Percentiles rank a stretch among this genome's conserved stretches.
These are phyloP conservation scores for Ametastegia equiseti DNA, from an alignment of 2,888 invertebrate genomes.

Conservation along the genomic window DNA sequence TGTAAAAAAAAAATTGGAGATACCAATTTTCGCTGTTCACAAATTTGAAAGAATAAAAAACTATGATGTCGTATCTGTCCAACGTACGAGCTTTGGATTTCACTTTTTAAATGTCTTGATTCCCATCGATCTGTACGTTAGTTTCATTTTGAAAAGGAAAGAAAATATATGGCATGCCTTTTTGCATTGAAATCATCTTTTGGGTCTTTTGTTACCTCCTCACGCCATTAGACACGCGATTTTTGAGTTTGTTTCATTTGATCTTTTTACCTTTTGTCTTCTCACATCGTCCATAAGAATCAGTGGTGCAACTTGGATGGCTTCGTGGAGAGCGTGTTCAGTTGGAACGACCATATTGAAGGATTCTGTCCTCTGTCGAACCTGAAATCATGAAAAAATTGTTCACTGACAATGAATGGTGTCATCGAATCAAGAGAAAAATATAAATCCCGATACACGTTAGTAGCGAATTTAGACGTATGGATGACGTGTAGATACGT, in stretches of 20 bases:
- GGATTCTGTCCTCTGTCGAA: background rate
- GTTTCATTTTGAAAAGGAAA: too few species aligned
- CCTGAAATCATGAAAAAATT: conserved; percentile 11
- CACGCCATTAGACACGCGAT: background rate
- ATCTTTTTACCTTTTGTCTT: conserved; percentile 67
- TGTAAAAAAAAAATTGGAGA: too few species aligned
- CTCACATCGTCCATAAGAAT: conserved; percentile 67
- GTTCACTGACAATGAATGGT: background rate
- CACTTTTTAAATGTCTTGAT: too few species aligned
- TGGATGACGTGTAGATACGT: too few species aligned
- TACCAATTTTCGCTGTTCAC: too few species aligned
- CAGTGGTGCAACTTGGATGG: conserved; percentile 70
- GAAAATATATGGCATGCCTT: too few species aligned
- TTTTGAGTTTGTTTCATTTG: background rate
- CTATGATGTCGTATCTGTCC: too few species aligned
- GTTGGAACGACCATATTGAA: conserved; percentile 64
- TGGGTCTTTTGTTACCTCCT: background rate
- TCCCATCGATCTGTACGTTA: too few species aligned
- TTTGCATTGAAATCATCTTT: too few species aligned
- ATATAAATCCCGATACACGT: background rate
- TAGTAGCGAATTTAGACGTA: background rate
- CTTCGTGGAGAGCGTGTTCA: conserved; percentile 69
- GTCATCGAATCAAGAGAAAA: background rate
- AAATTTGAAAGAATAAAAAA: too few species aligned
- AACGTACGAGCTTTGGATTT: too few species aligned